Base-by-base conservation (phyloP, 2,888 invertebrate species). In the Furcula furcula region DNA sequence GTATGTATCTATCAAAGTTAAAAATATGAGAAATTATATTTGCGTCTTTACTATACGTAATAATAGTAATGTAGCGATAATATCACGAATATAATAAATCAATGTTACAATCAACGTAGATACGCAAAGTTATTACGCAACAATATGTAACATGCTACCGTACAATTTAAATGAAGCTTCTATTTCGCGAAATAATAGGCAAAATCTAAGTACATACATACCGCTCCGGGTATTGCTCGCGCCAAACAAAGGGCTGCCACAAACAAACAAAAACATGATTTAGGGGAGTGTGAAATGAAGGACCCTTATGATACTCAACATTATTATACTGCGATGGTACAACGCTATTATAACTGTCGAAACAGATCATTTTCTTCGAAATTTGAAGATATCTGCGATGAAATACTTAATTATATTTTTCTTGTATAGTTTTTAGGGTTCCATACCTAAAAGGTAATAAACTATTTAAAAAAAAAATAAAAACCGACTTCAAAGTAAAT, bases 261-360 rank as follows among this genome's bases (percentile, higher is more conserved):
- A 60, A 51, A 57, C 75, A 79, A 75, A 76, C 73, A 77, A 76
- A 76, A 75, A 73, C 67, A 56, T 78, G 78, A 81, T 81, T 79
- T 80, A 80, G 61, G 70, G 40, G 60, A 60, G 60, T 65, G 54
- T 65, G 63, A 72, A 72, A 76, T 74, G 65, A 72, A 72, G 67
- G 74, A 66, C 58, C 55, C 56, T 61, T 57, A 55, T 54, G 47
- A 65, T 65, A 54, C 57, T 60, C 59, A 57, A 64, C 65, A 69
- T 68, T 68, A 67, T 67, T 60, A 58, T 64, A 53, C 63, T 55
- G 58, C 37, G 56, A 52, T 55, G 53, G 64, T 53, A 54, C 54
- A 50, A 46, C 49, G 46, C 47, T 44, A 50, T 54, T 50, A 54
- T 50, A 47, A 26, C 10, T 4, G 13, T 20, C 1, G 4, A 21